phyloP scores from a whole-genome alignment of 2,113 vertebrate species.

The Nerophis lumbriciformis region DNA sequence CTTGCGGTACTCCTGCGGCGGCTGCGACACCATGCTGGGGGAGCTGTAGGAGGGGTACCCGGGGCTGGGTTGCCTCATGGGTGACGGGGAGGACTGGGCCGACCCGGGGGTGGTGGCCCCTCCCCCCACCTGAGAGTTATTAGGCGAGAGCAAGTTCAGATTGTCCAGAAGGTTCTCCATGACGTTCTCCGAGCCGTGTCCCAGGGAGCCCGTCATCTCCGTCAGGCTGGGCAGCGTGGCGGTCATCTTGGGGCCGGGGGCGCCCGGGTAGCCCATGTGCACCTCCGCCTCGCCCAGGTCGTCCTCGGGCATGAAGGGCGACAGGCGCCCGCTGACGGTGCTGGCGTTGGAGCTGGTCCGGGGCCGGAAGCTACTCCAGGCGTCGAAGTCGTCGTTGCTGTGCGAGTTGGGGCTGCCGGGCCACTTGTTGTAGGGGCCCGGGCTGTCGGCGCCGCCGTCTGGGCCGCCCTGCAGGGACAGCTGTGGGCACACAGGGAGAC shows the following conservation, averaged over 20 bases:
- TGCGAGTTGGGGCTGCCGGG: slow-evolving; percentile 94
- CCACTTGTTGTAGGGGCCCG: slow-evolving; percentile 90
- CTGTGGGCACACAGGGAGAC: slow-evolving; percentile 44
- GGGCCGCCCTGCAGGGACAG: slow-evolving; percentile 85
- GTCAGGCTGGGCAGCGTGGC: slow-evolving; percentile 92
- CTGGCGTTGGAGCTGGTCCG: slow-evolving; percentile 96
- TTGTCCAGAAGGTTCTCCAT: slow-evolving; percentile 99
- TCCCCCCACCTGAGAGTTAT: slow-evolving; percentile 73
- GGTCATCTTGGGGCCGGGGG: slow-evolving; percentile 84
- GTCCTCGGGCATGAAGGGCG: slow-evolving; percentile 93
- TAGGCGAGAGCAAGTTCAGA: slow-evolving; percentile 92
- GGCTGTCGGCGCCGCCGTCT: slow-evolving; percentile 88
- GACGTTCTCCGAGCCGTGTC: slow-evolving; percentile 82
- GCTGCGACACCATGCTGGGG: slow-evolving; percentile 78
- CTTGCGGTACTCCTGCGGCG: slow-evolving; percentile 89
- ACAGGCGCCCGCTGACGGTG: slow-evolving; percentile 89
- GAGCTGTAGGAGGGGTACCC: slow-evolving; percentile 85
- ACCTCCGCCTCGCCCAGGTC: slow-evolving; percentile 85
- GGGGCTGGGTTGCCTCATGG: slow-evolving; percentile 86
- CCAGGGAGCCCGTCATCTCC: slow-evolving; percentile 82
- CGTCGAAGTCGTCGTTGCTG: slow-evolving; percentile 95
- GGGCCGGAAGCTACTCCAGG: slow-evolving; percentile 91
- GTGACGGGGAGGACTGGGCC: slow-evolving; percentile 86
- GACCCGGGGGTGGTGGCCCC: slow-evolving; percentile 75
- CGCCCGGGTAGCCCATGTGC: slow-evolving; percentile 88